Evolutionary conservation across 53 echinoderm and acorn worm genomes (phyloP).

Genomic region (Zoroaster sp.): DNA sequence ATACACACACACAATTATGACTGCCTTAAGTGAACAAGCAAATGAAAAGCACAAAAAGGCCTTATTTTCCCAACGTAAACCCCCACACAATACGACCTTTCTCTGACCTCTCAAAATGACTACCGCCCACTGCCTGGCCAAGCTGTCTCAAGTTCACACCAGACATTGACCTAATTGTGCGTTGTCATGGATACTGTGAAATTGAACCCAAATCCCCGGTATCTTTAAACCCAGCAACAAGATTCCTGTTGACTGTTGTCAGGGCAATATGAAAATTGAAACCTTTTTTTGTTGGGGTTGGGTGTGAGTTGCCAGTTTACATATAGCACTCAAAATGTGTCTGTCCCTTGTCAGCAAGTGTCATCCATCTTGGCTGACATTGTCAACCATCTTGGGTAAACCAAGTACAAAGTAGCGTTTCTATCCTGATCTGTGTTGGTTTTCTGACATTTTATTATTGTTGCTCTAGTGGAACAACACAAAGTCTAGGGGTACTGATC

Average conservation of each 20-base stretch:
- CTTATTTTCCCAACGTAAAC: not conserved
- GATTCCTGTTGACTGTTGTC: slow-evolving; percentile 6
- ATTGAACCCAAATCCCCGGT: slow-evolving; percentile 25
- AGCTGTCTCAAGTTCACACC: slow-evolving; percentile 20
- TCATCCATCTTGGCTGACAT: too few relatives aligned
- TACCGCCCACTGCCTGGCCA: slow-evolving; percentile 28
- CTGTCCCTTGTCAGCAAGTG: not conserved
- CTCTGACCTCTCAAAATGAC: not conserved
- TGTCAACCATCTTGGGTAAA: too few relatives aligned
- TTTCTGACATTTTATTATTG: too few relatives aligned
- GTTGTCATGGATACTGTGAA: slow-evolving; percentile 40
- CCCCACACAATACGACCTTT: not conserved
- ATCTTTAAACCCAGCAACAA: not conserved
- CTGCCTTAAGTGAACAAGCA: not conserved
- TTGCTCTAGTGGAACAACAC: too few relatives aligned
- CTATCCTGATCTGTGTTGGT: too few relatives aligned
- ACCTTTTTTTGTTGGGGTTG: not conserved
- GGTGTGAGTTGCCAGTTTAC: not conserved
- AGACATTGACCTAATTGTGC: slow-evolving; percentile 35
- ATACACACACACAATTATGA: too few relatives aligned
- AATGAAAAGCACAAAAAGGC: not conserved
- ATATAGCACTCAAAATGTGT: too few relatives aligned
- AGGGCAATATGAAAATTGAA: not conserved
- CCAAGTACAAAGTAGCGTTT: too few relatives aligned
- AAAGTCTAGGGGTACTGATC: too few relatives aligned